Percentiles rank a stretch among this genome's conserved stretches.
These are phyloP conservation scores for Siphamia tubifer DNA, from an alignment of 2,113 vertebrate species.

Conservation along the genomic window DNA sequence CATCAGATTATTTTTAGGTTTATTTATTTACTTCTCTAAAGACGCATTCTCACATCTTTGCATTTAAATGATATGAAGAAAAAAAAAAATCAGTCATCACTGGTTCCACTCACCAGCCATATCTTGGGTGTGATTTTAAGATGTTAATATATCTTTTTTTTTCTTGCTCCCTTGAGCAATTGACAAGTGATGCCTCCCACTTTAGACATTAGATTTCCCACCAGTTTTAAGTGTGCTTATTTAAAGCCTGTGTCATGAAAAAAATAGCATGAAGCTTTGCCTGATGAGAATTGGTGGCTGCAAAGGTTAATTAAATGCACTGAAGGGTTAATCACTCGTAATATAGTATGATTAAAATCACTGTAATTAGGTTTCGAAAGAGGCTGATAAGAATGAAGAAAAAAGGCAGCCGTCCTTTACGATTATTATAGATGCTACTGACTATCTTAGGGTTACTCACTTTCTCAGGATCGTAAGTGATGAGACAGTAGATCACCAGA, in stretches of 20 bases:
- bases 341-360: conserved; percentile 80
- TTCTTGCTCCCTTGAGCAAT: conserved; percentile 54
- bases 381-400: conserved; percentile 62
- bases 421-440: conserved; percentile 56
- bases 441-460: conserved; percentile 23
- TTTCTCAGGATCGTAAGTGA: conserved; percentile 23
- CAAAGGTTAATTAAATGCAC: conserved; percentile 80
- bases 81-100: conserved; percentile 1
- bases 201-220: conserved; percentile 75
- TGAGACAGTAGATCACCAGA: conserved; percentile 31
- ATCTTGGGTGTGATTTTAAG: conserved; percentile 35
- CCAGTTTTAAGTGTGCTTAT: conserved; percentile 76
- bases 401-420: conserved; percentile 55
- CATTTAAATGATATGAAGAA: conserved; percentile 22
- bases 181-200: conserved; percentile 72
- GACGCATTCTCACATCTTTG: neutral
- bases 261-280: conserved; percentile 51
- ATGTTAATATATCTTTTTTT: conserved; percentile 42
- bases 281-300: conserved; percentile 69
- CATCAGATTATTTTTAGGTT: conserved; percentile 27
- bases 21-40: conserved; percentile 15
- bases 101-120: conserved; percentile 7
- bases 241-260: conserved; percentile 71
- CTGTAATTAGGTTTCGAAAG: conserved; percentile 74
- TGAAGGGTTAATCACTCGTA: conserved; percentile 79